Evolutionary conservation across 2,113 vertebrate genomes (phyloP), one percentile per base, ranked within the genome.

Genomic region (Eubucco bourcierii): DNA sequence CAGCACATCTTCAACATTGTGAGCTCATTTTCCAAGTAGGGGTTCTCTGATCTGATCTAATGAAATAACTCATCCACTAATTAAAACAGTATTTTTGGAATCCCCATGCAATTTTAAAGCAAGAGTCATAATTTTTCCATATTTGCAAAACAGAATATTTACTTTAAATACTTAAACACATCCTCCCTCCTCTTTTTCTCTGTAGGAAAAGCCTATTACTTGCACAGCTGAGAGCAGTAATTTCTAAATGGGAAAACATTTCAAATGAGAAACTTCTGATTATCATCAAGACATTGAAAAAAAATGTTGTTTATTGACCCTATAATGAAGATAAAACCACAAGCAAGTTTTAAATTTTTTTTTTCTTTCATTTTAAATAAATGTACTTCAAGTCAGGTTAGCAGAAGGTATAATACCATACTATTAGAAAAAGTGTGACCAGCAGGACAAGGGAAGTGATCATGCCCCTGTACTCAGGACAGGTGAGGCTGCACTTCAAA

Each of bases 191-290:
- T 92, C 70, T 79, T 94, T 92, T 90, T 85, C 87, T 87, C 92
- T 92, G 67, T 58, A 65, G 73, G 91, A 94, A 97, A 92, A 95
- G 80, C 13, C 68, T 12, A 2, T 75, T 97, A 97, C 97, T 98
- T 97, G 95, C 88, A 95, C 97, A 97, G 96, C 97, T 97, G 96
- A 97, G 96, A 95, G 91, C 88, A 96, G 86, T 97, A 97, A 97
- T 85, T 97, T 88, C 64, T 93, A 88, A 96, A 90, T 58, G 21
- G 63, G 44, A 95, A 96, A 94, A 75, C 34, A 94, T 85, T 97
- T 95, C 93, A 93, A 97, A 94, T 86, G 52, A 95, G 64, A 96
- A 95, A 47, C 70, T 93, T 95, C 68, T 84, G 90, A 96, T 95
- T 89, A 96, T 94, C 88, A 95, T 14, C 31, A 90, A 79, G 87